These are phyloP conservation scores for Drosophila simulans DNA, from an alignment of 1,140 invertebrate species.

Conservation along the genomic window DNA sequence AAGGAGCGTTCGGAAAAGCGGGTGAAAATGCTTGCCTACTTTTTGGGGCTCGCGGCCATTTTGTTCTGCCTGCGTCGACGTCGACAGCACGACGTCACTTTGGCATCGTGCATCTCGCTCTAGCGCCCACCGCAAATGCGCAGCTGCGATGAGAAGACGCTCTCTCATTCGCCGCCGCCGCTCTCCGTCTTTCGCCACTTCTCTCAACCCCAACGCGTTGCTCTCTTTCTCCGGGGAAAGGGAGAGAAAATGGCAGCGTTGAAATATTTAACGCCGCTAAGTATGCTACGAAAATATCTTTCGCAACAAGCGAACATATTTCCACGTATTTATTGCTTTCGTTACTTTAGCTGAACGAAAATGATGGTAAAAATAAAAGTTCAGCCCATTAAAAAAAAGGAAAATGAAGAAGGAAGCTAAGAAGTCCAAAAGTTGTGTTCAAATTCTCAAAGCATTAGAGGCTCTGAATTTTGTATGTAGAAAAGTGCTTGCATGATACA, in stretches of 20 bases:
- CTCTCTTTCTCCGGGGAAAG: constrained; percentile 14
- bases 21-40: constrained; percentile 51
- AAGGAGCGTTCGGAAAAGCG: background rate
- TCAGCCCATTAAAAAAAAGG: background rate
- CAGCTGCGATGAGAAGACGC: constrained; percentile 52
- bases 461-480: background rate
- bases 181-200: constrained; percentile 21
- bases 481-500: too few species aligned
- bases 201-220: background rate
- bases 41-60: constrained; percentile 58
- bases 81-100: constrained; percentile 27
- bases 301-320: constrained; percentile 17
- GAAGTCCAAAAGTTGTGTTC: background rate
- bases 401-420: background rate
- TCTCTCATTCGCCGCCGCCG: constrained; percentile 31
- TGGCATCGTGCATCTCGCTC: constrained; percentile 30
- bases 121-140: constrained; percentile 36
- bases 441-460: background rate
- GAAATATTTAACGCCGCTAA: constrained; percentile 80
- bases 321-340: constrained; percentile 3
- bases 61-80: constrained; percentile 45
- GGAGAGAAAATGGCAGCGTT: constrained; percentile 72
- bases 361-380: background rate
- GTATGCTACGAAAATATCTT: constrained; percentile 76
- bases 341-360: background rate